Base-by-base conservation (phyloP, 1,140 invertebrate genomes). In the Glomeris maerens region DNA sequence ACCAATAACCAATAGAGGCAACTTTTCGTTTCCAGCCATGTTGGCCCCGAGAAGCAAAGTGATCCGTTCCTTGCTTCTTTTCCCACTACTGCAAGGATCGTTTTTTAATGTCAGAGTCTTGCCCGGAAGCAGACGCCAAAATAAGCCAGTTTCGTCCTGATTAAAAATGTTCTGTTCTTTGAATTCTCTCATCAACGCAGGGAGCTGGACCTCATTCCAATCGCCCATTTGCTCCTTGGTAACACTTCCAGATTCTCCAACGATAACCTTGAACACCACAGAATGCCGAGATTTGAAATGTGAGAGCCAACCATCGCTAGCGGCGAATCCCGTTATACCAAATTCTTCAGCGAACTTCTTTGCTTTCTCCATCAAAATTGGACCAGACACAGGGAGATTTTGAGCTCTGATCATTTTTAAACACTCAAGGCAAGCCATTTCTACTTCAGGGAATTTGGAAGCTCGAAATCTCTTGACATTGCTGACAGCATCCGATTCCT, bases 91-190 rank as follows among this genome's bases (percentile, higher is more conserved):
- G 57, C 62, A 70, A 50, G 55, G 55, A 48, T 69, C 57, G 42
- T 53, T 53, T 61, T 70, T 69, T 39, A 64, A 65, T 28, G 53
- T 54, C 26, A 66, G 54, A 5, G 66, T 67, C 60, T 64, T 62
- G 42, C 69, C 61, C 29, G 69, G 66, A 47, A 69, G 50, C 48
- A 61, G 62, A 55, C 66, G 64, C 55, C 60, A 71, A 65, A 72
- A 71, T 2, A 73, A 57, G 10, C 64, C 65, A 27, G 64, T 71
- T 60, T 73, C 68, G 57, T 72, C 67, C 17, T 62, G 61, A 57
- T 72, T 74, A 59, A 63, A 73, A 45, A 71, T 60, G 54, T 71
- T 59, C 40, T 65, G 54, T 46, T 60, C 55, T 27, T 57, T 47
- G 57, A 69, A 71, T 5, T 60, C 52, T 39, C 55, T 41, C 23